phyloP scores from a whole-genome alignment of 2,888 invertebrate species.

The Drosophila siamana region DNA sequence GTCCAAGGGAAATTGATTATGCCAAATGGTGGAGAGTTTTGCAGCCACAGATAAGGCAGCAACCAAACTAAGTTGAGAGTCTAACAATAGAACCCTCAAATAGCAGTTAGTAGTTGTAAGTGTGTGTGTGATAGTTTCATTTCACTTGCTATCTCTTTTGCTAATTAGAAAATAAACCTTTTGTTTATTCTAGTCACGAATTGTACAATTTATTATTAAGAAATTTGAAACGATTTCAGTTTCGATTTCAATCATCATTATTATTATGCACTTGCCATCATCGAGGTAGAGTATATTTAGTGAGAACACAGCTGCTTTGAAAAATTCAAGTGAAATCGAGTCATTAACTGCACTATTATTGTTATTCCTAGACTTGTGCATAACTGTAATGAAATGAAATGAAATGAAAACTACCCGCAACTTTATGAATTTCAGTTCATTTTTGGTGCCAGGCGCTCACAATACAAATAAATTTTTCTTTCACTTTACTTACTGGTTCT shows the following conservation, averaged over 20 bases:
- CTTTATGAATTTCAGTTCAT: slow-evolving; percentile 29
- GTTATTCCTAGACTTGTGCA: slow-evolving; percentile 3
- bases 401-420: neutral
- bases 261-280: too few species aligned
- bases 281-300: neutral
- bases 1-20: slow-evolving; percentile 25
- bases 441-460: slow-evolving; percentile 17
- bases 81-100: slow-evolving; percentile 2
- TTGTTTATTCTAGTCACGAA: slow-evolving; percentile 14
- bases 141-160: slow-evolving; percentile 17
- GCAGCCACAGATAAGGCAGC: slow-evolving; percentile 9
- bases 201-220: neutral
- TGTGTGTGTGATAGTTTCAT: slow-evolving; percentile 2
- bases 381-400: slow-evolving; percentile 15
- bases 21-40: slow-evolving; percentile 4
- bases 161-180: slow-evolving; percentile 16
- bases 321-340: slow-evolving; percentile 44
- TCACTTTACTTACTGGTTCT: neutral
- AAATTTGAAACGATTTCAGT: slow-evolving; percentile 3
- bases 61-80: slow-evolving; percentile 8
- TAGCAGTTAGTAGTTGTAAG: neutral
- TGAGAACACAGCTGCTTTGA: neutral
- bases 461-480: neutral
- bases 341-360: slow-evolving; percentile 32
- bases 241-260: neutral